Conservation (phyloP, 2,113 vertebrate species). For the Tragelaphus imberbis region DNA sequence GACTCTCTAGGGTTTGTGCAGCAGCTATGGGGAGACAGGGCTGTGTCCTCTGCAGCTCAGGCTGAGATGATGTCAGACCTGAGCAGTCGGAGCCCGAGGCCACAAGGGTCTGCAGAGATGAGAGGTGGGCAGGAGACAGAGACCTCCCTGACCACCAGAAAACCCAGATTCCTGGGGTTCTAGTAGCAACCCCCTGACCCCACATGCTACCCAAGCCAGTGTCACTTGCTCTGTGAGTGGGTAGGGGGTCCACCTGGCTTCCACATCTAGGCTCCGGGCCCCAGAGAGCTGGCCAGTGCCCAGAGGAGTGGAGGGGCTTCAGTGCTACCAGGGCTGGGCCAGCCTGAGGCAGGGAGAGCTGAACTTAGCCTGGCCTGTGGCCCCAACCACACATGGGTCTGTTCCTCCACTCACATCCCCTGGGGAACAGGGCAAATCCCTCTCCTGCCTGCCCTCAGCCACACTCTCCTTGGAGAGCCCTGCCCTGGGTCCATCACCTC, state of each 20-base stretch:
- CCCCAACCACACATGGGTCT: not conserved
- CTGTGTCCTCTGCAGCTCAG: not conserved
- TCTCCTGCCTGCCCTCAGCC: not conserved
- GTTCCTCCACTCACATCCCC: not conserved
- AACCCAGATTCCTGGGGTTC: not conserved
- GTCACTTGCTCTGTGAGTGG: too few species aligned
- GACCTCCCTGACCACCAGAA: not conserved
- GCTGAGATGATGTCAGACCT: not conserved
- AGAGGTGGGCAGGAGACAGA: too few species aligned
- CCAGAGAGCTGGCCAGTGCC: not conserved
- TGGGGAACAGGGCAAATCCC: not conserved
- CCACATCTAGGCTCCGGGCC: not conserved
- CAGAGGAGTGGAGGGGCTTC: not conserved
- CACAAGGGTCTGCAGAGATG: not conserved
- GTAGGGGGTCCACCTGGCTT: not conserved
- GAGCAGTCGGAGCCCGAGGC: not conserved
- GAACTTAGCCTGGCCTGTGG: not conserved
- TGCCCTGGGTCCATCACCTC: too few species aligned
- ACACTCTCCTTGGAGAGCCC: not conserved
- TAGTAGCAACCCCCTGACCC: not conserved
- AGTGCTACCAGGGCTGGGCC: not conserved
- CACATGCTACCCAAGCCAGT: not conserved
- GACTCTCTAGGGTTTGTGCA: not conserved
- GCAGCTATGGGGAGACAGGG: not conserved
- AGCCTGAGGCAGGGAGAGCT: not conserved